Percentiles rank a stretch among this genome's conserved stretches.
Evolutionary conservation across 2,888 invertebrate genomes (phyloP).

Genomic region (Neoascia interrupta): DNA sequence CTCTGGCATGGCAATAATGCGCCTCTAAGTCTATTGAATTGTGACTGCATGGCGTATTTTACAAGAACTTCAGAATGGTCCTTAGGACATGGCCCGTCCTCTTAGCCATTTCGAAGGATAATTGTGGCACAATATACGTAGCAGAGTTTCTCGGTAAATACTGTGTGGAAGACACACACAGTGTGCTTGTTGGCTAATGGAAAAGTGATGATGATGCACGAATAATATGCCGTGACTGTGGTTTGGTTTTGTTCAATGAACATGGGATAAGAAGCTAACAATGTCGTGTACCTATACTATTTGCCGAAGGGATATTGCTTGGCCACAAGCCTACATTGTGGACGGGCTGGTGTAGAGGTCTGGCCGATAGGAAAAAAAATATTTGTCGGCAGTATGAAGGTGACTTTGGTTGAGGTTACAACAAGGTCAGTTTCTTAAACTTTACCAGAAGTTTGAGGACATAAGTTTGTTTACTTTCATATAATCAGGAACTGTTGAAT

Average conservation of each 20-base stretch:
- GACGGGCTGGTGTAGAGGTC: not conserved
- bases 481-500: too few relatives aligned
- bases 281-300: not conserved
- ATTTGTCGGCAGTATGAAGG: not conserved
- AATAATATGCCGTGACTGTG: slow-evolving; percentile 2
- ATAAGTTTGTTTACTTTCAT: too few relatives aligned
- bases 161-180: slow-evolving; percentile 4
- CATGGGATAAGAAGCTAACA: not conserved
- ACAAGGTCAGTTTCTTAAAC: not conserved
- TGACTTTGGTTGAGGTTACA: not conserved
- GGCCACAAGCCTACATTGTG: too few relatives aligned
- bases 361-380: not conserved
- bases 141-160: slow-evolving; percentile 46
- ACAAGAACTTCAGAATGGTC: slow-evolving; percentile 53
- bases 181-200: slow-evolving; percentile 41
- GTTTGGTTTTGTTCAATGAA: not conserved
- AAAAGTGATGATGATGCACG: slow-evolving; percentile 55
- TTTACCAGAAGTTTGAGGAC: not conserved
- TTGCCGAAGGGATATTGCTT: not conserved
- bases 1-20: slow-evolving; percentile 52
- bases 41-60: slow-evolving; percentile 65
- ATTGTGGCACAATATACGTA: slow-evolving; percentile 4
- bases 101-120: slow-evolving; percentile 3
- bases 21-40: slow-evolving; percentile 67
- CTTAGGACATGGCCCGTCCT: slow-evolving; percentile 8